A percentile compares a stretch with the other conserved stretches of the same genome.
Evolutionary conservation across 2,797 vertebrate species (phyloP).

Genomic region (Coilia nasus): DNA sequence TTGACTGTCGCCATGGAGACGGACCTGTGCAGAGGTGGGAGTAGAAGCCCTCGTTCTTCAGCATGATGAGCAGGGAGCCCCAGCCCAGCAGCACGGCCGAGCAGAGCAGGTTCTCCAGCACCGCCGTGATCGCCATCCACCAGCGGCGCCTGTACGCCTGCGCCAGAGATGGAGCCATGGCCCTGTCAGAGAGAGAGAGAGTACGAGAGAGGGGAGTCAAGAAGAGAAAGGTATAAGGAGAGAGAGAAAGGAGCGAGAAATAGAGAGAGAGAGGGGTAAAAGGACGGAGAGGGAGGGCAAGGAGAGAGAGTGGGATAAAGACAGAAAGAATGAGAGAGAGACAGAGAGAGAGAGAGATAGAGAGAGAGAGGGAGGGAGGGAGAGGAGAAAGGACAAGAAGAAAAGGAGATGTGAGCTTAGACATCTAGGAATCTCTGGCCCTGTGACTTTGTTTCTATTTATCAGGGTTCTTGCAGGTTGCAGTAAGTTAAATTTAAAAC

Average conservation of each 20-base stretch:
- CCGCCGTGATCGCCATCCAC: conserved; percentile 88
- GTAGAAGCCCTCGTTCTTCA: conserved; percentile 88
- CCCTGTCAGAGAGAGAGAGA: conserved; percentile 25
- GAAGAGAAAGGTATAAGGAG: too few relatives aligned
- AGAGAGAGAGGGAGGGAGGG: background rate
- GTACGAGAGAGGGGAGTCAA: too few relatives aligned
- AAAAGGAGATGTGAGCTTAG: background rate
- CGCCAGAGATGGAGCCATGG: conserved; percentile 79
- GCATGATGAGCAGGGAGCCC: conserved; percentile 91
- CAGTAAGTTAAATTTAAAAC: too few relatives aligned
- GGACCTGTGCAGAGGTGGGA: conserved; percentile 83
- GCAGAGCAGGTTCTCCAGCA: conserved; percentile 88
- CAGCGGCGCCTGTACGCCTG: conserved; percentile 85
- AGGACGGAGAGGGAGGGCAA: too few relatives aligned
- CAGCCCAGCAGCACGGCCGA: conserved; percentile 90
- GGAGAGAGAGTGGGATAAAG: conserved; percentile 14
- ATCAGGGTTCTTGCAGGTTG: too few relatives aligned
- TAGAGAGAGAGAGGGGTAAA: too few relatives aligned
- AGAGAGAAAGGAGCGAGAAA: too few relatives aligned
- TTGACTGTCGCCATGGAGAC: background rate
- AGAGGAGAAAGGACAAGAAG: background rate
- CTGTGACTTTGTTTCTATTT: background rate
- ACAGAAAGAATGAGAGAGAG: background rate
- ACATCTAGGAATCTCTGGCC: background rate
- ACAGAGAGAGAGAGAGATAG: background rate